A percentile compares a stretch with the other conserved stretches of the same genome.
phyloP scores from a whole-genome alignment of 1,140 invertebrate genomes.

The Lethocerus indicus region DNA sequence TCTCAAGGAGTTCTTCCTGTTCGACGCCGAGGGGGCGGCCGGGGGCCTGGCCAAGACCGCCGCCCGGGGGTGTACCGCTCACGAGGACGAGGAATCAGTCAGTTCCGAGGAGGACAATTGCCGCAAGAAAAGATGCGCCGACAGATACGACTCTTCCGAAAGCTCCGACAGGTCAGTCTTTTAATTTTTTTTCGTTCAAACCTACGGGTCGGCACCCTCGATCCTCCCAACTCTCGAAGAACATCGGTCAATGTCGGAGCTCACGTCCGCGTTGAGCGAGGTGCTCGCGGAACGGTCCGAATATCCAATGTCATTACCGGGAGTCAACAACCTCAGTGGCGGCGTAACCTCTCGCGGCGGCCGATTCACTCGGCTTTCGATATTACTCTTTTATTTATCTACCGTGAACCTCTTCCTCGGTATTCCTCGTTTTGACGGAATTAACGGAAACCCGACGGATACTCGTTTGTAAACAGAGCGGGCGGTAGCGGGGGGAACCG shows the following conservation, averaged over 20 bases:
- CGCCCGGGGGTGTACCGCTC: constrained; percentile 1
- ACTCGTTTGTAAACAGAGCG: too few relatives aligned
- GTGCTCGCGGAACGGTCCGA: background rate
- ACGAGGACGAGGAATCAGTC: constrained; percentile 2
- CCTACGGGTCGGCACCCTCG: background rate
- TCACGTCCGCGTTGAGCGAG: background rate
- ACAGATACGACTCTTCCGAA: constrained; percentile 76
- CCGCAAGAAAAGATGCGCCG: constrained; percentile 65
- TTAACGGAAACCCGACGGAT: too few relatives aligned
- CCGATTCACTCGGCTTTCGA: too few relatives aligned
- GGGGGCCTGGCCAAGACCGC: background rate
- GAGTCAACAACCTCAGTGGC: background rate
- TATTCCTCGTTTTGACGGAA: too few relatives aligned
- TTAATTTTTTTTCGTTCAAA: background rate
- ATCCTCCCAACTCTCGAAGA: background rate
- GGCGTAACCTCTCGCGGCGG: too few relatives aligned
- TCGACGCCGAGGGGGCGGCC: constrained; percentile 1
- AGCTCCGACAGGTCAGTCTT: constrained; percentile 65
- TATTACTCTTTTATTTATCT: too few relatives aligned
- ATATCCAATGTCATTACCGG: too few relatives aligned
- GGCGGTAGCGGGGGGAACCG: too few relatives aligned
- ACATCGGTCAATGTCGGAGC: background rate
- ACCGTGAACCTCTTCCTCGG: too few relatives aligned
- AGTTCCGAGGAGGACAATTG: constrained; percentile 23
- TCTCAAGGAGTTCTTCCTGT: constrained; percentile 7